Evolutionary conservation across 2,888 invertebrate genomes (phyloP).

Genomic region (Drosophila pegasa): DNA sequence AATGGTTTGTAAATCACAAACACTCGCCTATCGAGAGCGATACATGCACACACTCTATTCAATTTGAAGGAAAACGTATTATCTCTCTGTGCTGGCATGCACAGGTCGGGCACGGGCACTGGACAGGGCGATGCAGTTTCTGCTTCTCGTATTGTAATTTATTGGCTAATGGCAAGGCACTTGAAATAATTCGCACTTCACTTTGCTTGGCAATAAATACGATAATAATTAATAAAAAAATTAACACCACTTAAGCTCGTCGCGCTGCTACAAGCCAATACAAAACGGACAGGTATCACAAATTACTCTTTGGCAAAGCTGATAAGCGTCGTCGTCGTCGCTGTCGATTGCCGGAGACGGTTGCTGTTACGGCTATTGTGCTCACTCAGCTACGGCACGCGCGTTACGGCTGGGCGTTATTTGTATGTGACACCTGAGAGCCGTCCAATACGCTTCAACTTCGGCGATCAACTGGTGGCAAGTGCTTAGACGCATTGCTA

Average conservation of each 20-base stretch:
- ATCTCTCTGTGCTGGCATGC: slow-evolving; percentile 30
- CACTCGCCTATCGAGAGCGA: slow-evolving; percentile 37
- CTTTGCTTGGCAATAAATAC: slow-evolving; percentile 70
- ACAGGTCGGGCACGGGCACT: slow-evolving; percentile 27
- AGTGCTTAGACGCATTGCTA: slow-evolving; percentile 22
- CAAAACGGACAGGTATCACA: slow-evolving; percentile 77
- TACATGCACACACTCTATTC: slow-evolving; percentile 11
- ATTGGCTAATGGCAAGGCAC: slow-evolving; percentile 52
- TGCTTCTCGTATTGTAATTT: slow-evolving; percentile 46
- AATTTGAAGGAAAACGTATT: slow-evolving; percentile 19
- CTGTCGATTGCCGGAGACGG: slow-evolving; percentile 47
- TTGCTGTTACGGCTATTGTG: slow-evolving; percentile 33
- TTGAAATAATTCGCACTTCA: slow-evolving; percentile 63
- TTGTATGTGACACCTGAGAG: slow-evolving; percentile 24
- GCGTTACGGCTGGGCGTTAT: slow-evolving; percentile 22
- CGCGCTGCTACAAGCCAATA: slow-evolving; percentile 65
- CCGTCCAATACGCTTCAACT: slow-evolving; percentile 55
- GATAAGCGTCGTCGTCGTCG: slow-evolving; percentile 65
- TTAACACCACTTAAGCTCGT: slow-evolving; percentile 80
- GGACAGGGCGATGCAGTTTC: slow-evolving; percentile 12
- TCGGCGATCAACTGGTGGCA: slow-evolving; percentile 59
- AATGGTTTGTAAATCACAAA: slow-evolving; percentile 78
- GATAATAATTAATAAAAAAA: slow-evolving; percentile 81
- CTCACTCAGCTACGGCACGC: slow-evolving; percentile 34
- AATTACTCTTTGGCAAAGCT: slow-evolving; percentile 76